phyloP scores from a whole-genome alignment of 2,113 vertebrate genomes.

The Zosterops japonicus region DNA sequence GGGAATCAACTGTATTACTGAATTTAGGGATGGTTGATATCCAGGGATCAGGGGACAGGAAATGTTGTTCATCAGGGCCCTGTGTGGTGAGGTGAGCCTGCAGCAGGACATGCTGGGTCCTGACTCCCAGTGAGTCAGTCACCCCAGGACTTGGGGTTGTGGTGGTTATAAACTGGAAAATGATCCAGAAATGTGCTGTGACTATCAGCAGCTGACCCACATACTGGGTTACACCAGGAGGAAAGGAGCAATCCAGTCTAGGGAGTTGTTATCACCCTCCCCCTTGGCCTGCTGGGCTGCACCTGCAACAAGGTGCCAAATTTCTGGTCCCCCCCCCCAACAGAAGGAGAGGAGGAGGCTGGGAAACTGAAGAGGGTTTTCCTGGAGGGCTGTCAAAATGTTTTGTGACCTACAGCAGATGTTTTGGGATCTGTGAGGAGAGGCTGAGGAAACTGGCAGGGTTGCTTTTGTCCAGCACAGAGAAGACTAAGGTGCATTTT shows the following conservation, averaged over 20 bases:
- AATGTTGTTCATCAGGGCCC: not conserved
- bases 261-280: not conserved
- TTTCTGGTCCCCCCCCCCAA: fast-evolving
- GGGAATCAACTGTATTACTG: not conserved
- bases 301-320: not conserved
- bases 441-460: not conserved
- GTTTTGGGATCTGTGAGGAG: not conserved
- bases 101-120: not conserved
- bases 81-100: not conserved
- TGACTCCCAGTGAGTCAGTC: not conserved
- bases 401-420: not conserved
- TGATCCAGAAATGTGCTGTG: not conserved
- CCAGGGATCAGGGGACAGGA: not conserved
- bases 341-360: not conserved
- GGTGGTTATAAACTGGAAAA: not conserved
- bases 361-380: not conserved
- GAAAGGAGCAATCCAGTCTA: not conserved
- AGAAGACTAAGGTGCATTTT: not conserved
- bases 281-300: not conserved
- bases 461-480: not conserved
- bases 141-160: not conserved
- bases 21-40: not conserved
- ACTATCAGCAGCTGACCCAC: not conserved
- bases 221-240: not conserved
- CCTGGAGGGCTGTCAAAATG: not conserved